These are phyloP conservation scores for Hiodon tergisus DNA, from an alignment of 2,113 vertebrate species.

Conservation along the genomic window DNA sequence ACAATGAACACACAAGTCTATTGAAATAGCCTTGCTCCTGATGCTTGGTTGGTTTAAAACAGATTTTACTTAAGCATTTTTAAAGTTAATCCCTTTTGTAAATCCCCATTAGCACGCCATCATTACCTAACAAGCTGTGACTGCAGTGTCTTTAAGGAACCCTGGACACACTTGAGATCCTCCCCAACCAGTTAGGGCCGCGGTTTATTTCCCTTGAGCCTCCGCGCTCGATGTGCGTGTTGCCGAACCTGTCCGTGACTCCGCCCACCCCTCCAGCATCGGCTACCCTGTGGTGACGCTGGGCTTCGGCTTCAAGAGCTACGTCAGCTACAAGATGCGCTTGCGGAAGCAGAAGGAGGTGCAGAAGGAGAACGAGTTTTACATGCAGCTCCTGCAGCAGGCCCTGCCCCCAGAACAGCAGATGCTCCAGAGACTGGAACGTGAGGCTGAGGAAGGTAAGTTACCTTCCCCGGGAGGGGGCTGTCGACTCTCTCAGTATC, in stretches of 20 bases:
- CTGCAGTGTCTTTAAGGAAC: too few relatives aligned
- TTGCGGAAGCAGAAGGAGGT: slow-evolving; percentile 95
- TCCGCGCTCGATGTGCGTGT: too few relatives aligned
- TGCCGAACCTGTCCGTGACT: background rate
- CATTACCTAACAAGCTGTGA: too few relatives aligned
- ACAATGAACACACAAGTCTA: too few relatives aligned
- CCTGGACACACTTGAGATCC: too few relatives aligned
- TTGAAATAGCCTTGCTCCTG: too few relatives aligned
- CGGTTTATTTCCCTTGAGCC: background rate
- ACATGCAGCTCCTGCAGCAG: slow-evolving; percentile 97
- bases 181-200: too few relatives aligned
- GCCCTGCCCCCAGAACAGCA: slow-evolving; percentile 92
- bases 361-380: slow-evolving; percentile 98
- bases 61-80: too few relatives aligned
- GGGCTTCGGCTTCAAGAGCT: slow-evolving; percentile 98
- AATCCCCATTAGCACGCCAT: too few relatives aligned
- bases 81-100: too few relatives aligned
- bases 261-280: slow-evolving; percentile 63
- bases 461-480: background rate
- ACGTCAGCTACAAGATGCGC: slow-evolving; percentile 97
- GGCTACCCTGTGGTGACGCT: slow-evolving; percentile 97
- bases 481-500: background rate
- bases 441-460: slow-evolving; percentile 93
- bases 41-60: too few relatives aligned
- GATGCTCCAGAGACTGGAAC: slow-evolving; percentile 91